Evolutionary conservation across 2,888 invertebrate genomes (phyloP), one percentile per base, ranked within the genome.

Genomic region (Stomorhina lunata): DNA sequence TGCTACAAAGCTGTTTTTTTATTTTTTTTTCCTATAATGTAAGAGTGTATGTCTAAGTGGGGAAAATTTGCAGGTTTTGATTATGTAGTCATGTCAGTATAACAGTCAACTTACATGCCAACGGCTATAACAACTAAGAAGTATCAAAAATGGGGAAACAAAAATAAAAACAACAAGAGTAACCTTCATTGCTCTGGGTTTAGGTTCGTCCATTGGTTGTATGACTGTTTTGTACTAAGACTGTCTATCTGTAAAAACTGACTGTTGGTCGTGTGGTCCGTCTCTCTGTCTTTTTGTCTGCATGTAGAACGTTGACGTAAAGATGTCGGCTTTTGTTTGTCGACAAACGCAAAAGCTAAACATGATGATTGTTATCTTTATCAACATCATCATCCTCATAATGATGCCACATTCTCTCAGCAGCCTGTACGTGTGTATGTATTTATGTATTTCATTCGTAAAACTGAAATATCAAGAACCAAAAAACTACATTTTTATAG

Each of bases 1-100:
- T 50, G 27, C n/a, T 61, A 12, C 10, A n/a, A 15, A 32, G 32
- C 10, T 22, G 5, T 72, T 22, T 29, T 7, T 45, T 48, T 32
- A 0, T 59, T 5, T 15, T n/a, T 22, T 5, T 7, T 7, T 10
- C 10, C 17, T 15, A 17, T 22, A 12, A 4, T 20, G 45, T 25
- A 5, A 68, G 45, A 32, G 15, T 61, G 10, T 40, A 55, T 73
- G 12, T 22, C 65, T 45, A 34, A 37, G 7, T 50, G 17, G 9
- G 84, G 86, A 85, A 88, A 86, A 86, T 87, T 86, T 89, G 86
- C 86, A 86, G 86, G 85, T 88, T 89, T 86, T 89, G 87, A 88
- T 89, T 89, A 87, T 87, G 86, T 87, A 86, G 88, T 87, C 87
- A 88, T 87, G 86, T 88, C 89, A 88, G 87, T 87, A 89, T 88